Base-by-base conservation (phyloP, 2,888 invertebrate species). In the Tridacna gigas region DNA sequence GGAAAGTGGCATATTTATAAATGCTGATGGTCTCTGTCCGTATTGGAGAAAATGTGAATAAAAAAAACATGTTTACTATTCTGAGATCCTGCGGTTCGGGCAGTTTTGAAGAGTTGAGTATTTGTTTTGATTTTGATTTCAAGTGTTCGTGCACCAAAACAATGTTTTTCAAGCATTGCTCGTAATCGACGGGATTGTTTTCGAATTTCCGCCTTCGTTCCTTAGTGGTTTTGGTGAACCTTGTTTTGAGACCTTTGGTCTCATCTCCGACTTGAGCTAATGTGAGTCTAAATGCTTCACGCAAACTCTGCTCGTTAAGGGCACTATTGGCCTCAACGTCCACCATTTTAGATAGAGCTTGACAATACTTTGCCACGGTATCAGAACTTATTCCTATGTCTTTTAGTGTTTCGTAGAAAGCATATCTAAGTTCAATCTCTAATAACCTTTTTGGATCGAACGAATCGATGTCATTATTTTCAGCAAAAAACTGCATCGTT, bases 141-240 rank as follows among this genome's bases (percentile, higher is more conserved):
- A 37, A 37, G 37, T 37, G 37, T 37, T 37, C 37, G 37, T 37
- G 37, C 37, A 37, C 37, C 67, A 67, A 45, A 20, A 67, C 67
- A 28, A 13, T 13, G 13, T 67, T 37, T 45, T n/a, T 67, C 20
- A 11, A 67, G 12, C 45, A 45, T 67, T 63, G 63, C 63, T 63
- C 63, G 22, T 63, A 63, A 63, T 63, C 63, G 4, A 63, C 63
- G 12, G 63, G 63, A 63, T 63, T 63, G 25, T 63, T 63, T 63
- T 63, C 63, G 63, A 63, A 63, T 63, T 63, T 0, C 12, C 63
- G 63, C 22, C 63, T 63, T n/a, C 63, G 63, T 63, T 63, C 63
- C 22, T 63, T 63, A n/a, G 63, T 63, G 4, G 63, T 63, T 11
- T 22, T 63, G 20, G 9, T 63, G 22, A n/a, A 63, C 3, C 63